phyloP scores from a whole-genome alignment of 1,140 invertebrate genomes.

The Drosophila prosaltans region DNA sequence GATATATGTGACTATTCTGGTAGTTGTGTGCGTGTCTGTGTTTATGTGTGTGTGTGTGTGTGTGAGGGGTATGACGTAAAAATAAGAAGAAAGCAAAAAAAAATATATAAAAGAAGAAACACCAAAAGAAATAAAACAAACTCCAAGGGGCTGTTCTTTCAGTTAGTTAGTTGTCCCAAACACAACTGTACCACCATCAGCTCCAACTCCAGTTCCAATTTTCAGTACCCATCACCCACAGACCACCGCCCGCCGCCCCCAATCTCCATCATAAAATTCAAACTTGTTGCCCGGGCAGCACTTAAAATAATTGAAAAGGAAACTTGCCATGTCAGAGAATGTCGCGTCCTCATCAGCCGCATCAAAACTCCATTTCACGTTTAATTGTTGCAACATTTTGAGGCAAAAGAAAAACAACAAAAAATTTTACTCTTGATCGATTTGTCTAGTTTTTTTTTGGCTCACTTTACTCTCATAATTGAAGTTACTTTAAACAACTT shows the following conservation, averaged over 20 bases:
- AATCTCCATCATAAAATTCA: background rate
- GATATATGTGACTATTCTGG: conserved; percentile 75
- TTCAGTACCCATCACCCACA: background rate
- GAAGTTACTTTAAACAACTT: conserved; percentile 38
- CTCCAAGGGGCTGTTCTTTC: conserved; percentile 52
- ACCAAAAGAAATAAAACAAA: conserved; percentile 70
- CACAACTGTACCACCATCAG: conserved; percentile 61
- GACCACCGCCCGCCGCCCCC: background rate
- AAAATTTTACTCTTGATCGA: background rate
- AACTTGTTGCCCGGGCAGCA: conserved; percentile 71
- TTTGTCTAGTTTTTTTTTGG: conserved; percentile 9
- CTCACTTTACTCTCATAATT: conserved; percentile 31
- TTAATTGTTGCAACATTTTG: conserved; percentile 7
- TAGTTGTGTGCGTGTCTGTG: conserved; percentile 33
- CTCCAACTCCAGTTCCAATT: background rate
- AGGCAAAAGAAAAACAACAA: background rate
- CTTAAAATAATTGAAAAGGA: conserved; percentile 75
- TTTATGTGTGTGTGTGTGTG: conserved; percentile 22
- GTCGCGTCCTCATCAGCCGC: conserved; percentile 27
- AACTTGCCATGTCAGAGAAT: conserved; percentile 17
- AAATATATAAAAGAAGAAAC: conserved; percentile 44
- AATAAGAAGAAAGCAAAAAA: conserved; percentile 39
- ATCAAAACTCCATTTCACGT: conserved; percentile 19
- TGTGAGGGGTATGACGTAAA: conserved; percentile 41
- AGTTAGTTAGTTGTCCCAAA: conserved; percentile 38